Evolutionary conservation across 2,797 vertebrate species (phyloP).

Genomic region (Pteronotus mesoamericanus): DNA sequence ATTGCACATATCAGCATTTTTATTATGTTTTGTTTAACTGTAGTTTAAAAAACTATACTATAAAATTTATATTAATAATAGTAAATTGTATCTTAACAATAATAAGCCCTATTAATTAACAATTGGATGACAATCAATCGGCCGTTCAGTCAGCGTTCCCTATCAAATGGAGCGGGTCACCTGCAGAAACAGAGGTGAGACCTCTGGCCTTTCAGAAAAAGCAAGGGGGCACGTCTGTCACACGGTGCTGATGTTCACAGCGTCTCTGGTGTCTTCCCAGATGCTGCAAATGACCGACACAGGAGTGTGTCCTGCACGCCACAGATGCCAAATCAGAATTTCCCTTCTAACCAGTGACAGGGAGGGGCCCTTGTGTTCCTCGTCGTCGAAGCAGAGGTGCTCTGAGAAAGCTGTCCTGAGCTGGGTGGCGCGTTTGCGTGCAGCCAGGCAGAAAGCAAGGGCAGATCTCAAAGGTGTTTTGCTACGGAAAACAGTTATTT

Average conservation of each 20-base stretch:
- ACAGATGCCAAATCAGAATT: not conserved
- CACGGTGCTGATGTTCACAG: not conserved
- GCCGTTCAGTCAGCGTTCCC: not conserved
- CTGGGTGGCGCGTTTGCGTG: no score
- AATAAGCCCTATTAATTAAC: not conserved
- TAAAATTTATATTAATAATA: no score
- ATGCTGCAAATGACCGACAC: not conserved
- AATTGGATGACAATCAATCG: not conserved
- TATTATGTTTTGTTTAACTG: slow-evolving; percentile 14
- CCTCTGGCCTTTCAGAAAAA: not conserved
- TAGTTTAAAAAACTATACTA: not conserved
- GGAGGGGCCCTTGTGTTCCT: not conserved
- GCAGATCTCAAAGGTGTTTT: not conserved
- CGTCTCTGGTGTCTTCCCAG: not conserved
- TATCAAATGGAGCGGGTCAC: not conserved
- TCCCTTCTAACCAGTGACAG: not conserved
- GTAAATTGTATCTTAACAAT: no score
- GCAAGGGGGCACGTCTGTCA: not conserved
- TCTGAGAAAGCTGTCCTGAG: not conserved
- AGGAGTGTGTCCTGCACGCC: not conserved
- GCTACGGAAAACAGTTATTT: not conserved
- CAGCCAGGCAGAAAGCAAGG: not conserved
- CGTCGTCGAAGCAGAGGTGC: not conserved
- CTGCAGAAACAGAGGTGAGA: not conserved
- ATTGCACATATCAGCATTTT: slow-evolving; percentile 41